Conservation (phyloP, 2,113 vertebrate species). For the Platanista minor region DNA sequence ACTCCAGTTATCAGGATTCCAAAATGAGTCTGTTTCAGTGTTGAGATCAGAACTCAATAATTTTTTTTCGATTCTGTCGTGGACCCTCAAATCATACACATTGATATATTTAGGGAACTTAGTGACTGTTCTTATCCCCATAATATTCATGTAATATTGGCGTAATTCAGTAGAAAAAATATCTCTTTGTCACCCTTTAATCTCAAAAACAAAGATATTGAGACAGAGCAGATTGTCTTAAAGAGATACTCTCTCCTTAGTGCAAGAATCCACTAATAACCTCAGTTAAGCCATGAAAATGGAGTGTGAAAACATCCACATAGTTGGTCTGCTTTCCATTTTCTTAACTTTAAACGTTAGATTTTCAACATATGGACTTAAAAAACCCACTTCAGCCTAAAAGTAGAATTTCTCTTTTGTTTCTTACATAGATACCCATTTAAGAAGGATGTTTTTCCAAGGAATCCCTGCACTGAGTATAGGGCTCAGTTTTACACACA, state of each 20-base stretch:
- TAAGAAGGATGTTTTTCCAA: neutral
- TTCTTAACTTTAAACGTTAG: slow-evolving; percentile 36
- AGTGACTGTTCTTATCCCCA: neutral
- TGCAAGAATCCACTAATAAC: neutral
- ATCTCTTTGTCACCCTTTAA: neutral
- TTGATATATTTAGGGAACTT: neutral
- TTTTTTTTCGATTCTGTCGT: neutral
- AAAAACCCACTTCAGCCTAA: neutral
- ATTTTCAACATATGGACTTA: neutral
- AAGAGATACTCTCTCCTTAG: neutral
- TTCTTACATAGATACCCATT: neutral
- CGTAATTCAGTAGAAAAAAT: neutral
- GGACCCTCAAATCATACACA: neutral
- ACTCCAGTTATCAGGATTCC: neutral
- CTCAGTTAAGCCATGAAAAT: neutral
- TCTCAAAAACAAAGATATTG: neutral
- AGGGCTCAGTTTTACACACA: neutral
- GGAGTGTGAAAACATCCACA: neutral
- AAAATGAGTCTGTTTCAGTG: neutral
- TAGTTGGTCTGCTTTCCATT: neutral
- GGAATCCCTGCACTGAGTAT: neutral
- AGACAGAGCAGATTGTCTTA: neutral
- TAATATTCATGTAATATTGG: neutral
- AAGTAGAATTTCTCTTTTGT: neutral
- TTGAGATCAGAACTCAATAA: neutral